A percentile compares a stretch with the other conserved stretches of the same genome.
These are phyloP conservation scores for Alligator mississippiensis DNA, from an alignment of 2,113 vertebrate species.

Conservation along the genomic window DNA sequence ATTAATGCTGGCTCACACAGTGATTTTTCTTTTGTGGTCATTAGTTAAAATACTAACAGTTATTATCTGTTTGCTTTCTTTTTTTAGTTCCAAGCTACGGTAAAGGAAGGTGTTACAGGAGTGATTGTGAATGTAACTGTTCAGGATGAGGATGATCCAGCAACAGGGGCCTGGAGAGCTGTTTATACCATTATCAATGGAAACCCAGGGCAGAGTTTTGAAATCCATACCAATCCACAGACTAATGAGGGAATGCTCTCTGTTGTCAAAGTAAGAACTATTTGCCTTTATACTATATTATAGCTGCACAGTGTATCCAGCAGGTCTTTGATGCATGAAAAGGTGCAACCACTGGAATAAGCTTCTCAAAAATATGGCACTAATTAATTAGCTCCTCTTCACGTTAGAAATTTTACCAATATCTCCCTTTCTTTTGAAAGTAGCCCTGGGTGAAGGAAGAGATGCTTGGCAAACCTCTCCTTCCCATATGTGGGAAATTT, in stretches of 20 bases:
- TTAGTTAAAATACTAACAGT: background rate
- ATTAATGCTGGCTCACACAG: conserved; percentile 26
- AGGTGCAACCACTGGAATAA: background rate
- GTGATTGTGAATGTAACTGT: conserved; percentile 95
- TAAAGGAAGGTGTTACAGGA: conserved; percentile 90
- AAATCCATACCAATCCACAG: conserved; percentile 93
- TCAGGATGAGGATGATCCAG: conserved; percentile 92
- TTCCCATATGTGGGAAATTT: background rate
- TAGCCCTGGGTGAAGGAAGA: background rate
- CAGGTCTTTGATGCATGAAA: background rate
- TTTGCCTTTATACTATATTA: background rate
- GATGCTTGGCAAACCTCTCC: background rate
- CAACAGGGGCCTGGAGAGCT: conserved; percentile 91
- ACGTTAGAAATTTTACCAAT: background rate
- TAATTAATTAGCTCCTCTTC: background rate
- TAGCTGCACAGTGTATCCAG: background rate
- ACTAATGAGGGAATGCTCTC: conserved; percentile 98
- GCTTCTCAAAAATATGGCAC: rapidly evolving
- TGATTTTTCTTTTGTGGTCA: background rate
- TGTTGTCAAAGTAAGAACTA: conserved; percentile 88
- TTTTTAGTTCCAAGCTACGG: conserved; percentile 90
- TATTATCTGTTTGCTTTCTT: background rate
- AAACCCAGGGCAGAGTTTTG: conserved; percentile 91
- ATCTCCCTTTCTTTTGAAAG: background rate
- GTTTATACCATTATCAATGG: conserved; percentile 95